Conservation (phyloP, 2,888 invertebrate genomes). For the Fabriciana adippe region DNA sequence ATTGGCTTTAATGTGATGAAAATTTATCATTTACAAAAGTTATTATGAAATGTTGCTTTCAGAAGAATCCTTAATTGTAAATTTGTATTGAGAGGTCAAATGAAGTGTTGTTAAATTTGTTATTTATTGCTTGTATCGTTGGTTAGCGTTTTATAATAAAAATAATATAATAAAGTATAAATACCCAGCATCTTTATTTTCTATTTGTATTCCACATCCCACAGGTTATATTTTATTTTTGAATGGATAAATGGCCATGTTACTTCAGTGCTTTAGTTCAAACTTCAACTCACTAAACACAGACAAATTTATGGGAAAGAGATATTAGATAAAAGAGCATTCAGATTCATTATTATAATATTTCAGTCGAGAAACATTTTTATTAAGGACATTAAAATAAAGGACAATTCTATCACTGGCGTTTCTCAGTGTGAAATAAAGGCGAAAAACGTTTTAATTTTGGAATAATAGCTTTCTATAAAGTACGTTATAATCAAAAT, state of each 20-base stretch:
- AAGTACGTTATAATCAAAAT: too few relatives aligned
- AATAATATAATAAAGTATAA: constrained; percentile 76
- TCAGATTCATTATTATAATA: too few relatives aligned
- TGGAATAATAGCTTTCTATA: too few relatives aligned
- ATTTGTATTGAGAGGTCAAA: constrained; percentile 58
- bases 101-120: constrained; percentile 74
- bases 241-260: background rate
- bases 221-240: background rate
- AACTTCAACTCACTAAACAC: too few relatives aligned
- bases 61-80: constrained; percentile 50
- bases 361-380: too few relatives aligned
- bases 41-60: constrained; percentile 7
- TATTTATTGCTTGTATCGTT: constrained; percentile 77
- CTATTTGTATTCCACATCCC: constrained; percentile 46
- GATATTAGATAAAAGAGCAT: too few relatives aligned
- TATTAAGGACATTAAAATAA: too few relatives aligned
- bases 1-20: constrained; percentile 1
- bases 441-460: too few relatives aligned
- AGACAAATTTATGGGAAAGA: too few relatives aligned
- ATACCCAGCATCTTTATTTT: constrained; percentile 59
- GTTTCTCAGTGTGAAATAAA: too few relatives aligned
- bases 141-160: constrained; percentile 73
- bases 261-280: too few relatives aligned
- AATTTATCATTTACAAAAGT: constrained; percentile 1
- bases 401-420: too few relatives aligned